These are phyloP conservation scores for Seira musarum DNA, from an alignment of 2,888 invertebrate genomes.

Conservation along the genomic window DNA sequence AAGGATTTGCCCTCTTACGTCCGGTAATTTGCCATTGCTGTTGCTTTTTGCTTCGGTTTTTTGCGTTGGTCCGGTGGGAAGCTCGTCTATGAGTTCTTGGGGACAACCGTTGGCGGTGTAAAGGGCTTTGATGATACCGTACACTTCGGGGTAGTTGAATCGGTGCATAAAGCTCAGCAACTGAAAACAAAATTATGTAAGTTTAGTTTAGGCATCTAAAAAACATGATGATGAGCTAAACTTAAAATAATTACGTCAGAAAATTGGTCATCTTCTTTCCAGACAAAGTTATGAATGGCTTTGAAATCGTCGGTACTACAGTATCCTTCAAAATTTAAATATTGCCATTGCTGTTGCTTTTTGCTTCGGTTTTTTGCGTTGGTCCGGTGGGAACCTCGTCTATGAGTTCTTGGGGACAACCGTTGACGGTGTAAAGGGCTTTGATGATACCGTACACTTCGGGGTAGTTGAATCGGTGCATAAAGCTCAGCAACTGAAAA, in stretches of 20 bases:
- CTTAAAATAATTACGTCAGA: conserved; percentile 28
- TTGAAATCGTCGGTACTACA: conserved; percentile 7
- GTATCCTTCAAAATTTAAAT: no score
- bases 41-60: neutral
- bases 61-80: conserved; percentile 9
- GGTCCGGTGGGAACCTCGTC: conserved; percentile 1
- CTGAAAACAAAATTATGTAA: conserved; percentile 34
- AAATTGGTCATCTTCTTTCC: neutral
- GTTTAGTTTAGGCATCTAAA: no score
- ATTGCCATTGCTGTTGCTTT: neutral
- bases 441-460: neutral
- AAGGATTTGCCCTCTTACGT: neutral
- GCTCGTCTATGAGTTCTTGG: neutral
- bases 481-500: conserved; percentile 25
- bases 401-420: conserved; percentile 4
- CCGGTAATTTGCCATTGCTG: neutral
- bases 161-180: conserved; percentile 5
- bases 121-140: neutral
- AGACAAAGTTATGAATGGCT: conserved; percentile 21
- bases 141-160: conserved; percentile 4
- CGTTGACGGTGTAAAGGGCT: neutral
- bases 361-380: neutral
- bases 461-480: neutral
- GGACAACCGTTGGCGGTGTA: neutral
- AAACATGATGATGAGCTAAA: no score